Conservation (phyloP, 2,113 vertebrate genomes). For the Tychaedon coryphoeus region DNA sequence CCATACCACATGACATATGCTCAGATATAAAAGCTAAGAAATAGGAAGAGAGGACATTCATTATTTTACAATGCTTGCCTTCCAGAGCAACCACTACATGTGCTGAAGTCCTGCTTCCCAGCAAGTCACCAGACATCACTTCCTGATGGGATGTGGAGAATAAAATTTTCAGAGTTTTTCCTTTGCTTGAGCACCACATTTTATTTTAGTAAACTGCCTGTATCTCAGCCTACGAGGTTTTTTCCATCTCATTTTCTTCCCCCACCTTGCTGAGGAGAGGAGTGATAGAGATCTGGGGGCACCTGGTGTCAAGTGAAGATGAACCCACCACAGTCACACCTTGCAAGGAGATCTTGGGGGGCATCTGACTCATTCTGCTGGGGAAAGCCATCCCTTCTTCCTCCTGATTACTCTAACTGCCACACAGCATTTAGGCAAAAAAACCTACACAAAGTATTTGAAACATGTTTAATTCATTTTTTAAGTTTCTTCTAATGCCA, state of each 20-base stretch:
- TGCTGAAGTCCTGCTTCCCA: not conserved
- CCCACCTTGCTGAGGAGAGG: not conserved
- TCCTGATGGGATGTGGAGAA: not conserved
- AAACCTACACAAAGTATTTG: not conserved
- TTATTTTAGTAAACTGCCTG: not conserved
- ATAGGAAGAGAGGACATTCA: not conserved
- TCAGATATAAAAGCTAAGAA: not conserved
- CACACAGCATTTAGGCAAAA: not conserved
- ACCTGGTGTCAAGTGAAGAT: not conserved
- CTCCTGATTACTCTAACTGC: not conserved
- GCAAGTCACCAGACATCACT: not conserved
- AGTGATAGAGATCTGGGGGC: not conserved
- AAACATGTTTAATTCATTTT: not conserved
- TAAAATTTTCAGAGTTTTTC: not conserved
- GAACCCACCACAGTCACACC: not conserved
- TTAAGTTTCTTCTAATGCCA: not conserved
- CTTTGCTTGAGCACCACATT: not conserved
- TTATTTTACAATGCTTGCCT: not conserved
- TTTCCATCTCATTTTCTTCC: not conserved
- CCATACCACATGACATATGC: not conserved
- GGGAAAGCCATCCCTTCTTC: not conserved
- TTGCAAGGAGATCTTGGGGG: not conserved
- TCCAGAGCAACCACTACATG: not conserved
- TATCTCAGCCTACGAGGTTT: not conserved
- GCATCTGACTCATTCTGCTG: not conserved